A percentile compares a stretch with the other conserved stretches of the same genome.
phyloP scores from a whole-genome alignment of 2,888 invertebrate genomes.

The Sussaba pulchella region DNA sequence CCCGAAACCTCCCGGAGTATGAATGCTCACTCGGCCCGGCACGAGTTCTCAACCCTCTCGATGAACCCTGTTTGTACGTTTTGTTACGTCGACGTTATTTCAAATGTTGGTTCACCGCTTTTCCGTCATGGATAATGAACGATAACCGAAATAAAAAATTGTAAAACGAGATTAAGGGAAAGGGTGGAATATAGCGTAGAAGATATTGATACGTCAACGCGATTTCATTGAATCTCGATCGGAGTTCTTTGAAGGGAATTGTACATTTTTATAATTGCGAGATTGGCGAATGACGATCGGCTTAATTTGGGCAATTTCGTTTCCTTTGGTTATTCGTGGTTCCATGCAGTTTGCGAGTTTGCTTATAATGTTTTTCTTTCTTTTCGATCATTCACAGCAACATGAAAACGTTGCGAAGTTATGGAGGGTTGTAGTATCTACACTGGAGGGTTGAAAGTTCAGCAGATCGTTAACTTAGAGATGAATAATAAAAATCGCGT shows the following conservation, averaged over 20 bases:
- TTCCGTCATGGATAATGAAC: conserved; percentile 41
- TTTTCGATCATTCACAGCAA: no score
- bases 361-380: no score
- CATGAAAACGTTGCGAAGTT: no score
- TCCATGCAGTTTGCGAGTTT: no score
- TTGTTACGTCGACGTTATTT: conserved; percentile 48
- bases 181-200: not conserved
- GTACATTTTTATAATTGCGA: not conserved
- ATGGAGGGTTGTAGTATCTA: no score
- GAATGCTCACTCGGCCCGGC: conserved; percentile 50
- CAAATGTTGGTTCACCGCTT: conserved; percentile 46
- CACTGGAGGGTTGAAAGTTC: no score
- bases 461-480: no score
- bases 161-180: not conserved
- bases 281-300: no score
- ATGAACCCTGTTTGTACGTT: conserved; percentile 48
- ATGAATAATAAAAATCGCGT: no score
- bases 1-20: not conserved
- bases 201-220: conserved; percentile 8
- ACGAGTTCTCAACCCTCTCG: conserved; percentile 50
- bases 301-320: no score
- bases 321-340: no score
- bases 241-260: no score
- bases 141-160: conserved; percentile 19
- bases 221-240: not conserved